Evolutionary conservation across 1,140 invertebrate species (phyloP), one percentile per base, ranked within the genome.

Genomic region (Nasonia giraulti): DNA sequence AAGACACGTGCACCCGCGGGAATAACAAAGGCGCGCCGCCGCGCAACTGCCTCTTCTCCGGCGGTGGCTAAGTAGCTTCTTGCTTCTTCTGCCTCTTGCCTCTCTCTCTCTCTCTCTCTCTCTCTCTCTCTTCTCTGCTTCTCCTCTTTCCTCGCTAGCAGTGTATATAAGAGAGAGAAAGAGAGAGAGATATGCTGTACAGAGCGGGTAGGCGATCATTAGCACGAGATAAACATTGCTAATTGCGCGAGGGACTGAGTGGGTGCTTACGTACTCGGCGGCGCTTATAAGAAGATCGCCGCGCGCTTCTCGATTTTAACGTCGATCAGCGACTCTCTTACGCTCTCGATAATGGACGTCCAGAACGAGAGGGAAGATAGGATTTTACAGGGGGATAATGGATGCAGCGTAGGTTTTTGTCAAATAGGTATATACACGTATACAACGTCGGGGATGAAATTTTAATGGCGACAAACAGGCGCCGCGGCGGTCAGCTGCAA

Each of bases 1-100:
- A 90, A 90, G 89, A 86, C 86, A 87, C 86, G 86, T 85, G 87
- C 84, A 73, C 88, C 87, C 86, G 87, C 85, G 87, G 89, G 87
- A 84, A 88, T 86, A 81, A 85, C 83, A 87, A 87, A 87, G 85
- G 79, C 86, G 84, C 85, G 80, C 85, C 86, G 86, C 87, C 85
- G 85, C 47, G 12, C 88, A 47, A 68, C 77, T 68, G 84, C 75
- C 44, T 82, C 78, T 82, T 77, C 40, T 76, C 50, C 10, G 31
- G 62, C 76, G 11, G 1, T 17, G 69, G 62, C 23, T 69, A 80
- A 80, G 77, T 80, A 84, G 62, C 66, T 80, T 40, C 68, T 71
- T n/a, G 27, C 31, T 37, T 68, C 47, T 11, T 4, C 33, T 74
- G 33, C 27, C 27, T 27, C 27, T 27, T 27, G 27, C 27, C 27